These are phyloP conservation scores for Autographa gamma DNA, from an alignment of 2,888 invertebrate genomes.

Conservation along the genomic window DNA sequence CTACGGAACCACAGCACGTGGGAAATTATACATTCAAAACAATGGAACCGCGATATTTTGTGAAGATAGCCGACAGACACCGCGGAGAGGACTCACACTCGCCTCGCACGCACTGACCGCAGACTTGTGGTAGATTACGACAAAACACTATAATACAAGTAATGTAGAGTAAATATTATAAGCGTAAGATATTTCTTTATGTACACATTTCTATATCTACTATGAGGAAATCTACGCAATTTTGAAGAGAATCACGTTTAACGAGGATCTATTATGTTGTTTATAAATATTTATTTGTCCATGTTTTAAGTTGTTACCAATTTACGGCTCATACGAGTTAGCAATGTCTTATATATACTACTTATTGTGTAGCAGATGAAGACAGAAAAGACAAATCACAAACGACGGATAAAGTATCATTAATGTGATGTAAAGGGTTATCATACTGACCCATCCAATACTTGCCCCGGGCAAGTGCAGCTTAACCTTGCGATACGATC, in stretches of 20 bases:
- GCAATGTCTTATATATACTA: too few species aligned
- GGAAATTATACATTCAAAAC: slow-evolving; percentile 74
- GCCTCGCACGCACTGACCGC: slow-evolving; percentile 29
- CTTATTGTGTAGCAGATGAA: too few species aligned
- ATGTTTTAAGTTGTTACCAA: too few species aligned
- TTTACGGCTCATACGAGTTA: too few species aligned
- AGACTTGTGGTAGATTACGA: neutral
- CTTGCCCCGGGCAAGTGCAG: neutral
- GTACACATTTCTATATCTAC: too few species aligned
- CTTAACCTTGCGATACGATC: neutral
- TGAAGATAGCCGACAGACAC: slow-evolving; percentile 49
- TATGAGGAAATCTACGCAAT: too few species aligned
- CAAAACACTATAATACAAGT: neutral
- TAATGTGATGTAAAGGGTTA: neutral
- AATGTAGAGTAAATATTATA: neutral
- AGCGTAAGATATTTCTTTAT: too few species aligned
- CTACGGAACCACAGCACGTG: slow-evolving; percentile 72
- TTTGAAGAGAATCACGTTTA: too few species aligned
- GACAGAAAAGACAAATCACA: too few species aligned
- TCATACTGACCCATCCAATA: slow-evolving; percentile 4
- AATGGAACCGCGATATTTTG: slow-evolving; percentile 65
- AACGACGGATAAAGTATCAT: neutral
- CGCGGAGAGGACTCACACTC: slow-evolving; percentile 40
- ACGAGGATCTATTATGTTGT: too few species aligned
- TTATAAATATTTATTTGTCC: too few species aligned